Base-by-base conservation (phyloP, 2,888 invertebrate genomes). In the Zygaena filipendulae region DNA sequence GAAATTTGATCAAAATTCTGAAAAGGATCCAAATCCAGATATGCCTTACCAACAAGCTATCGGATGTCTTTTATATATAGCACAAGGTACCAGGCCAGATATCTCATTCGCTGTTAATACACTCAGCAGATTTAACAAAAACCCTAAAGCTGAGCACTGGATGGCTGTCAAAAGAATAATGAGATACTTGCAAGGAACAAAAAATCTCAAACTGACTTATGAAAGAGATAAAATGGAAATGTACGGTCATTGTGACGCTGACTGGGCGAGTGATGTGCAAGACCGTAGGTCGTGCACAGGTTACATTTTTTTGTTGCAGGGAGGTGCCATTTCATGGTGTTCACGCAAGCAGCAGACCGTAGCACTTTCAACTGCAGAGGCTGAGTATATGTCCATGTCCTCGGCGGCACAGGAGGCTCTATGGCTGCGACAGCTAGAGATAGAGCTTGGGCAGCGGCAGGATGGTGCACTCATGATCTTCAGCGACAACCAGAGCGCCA, bases 261-360 rank as follows among this genome's bases (percentile, higher is more conserved):
- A 42, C 21, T 43, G 41, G 43, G 41, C 41, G 1, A 32, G 32
- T 9, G 32, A 33, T 12, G 5, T 20, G 6, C 3, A 6, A 18
- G 36, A 35, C 7, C 23, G 41, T 2, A 42, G 22, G 25, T 43
- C 43, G 13, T 42, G 39, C 35, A 44, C 43, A 2, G 45, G 43
- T 10, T 42, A 42, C 13, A 18, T 41, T 9, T 43, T 43, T 36
- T 5, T 41, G 24, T 39, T 40, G 9, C 40, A 45, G 29, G 16
- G 34, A 20, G 45, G 34, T 30, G 39, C 40, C 8, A 32, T 45
- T 1, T 38, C 38, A 1, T 49, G 45, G 47, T 3, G 30, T 0
- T 45, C 47, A 4, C 28, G 23, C 1, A 49, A 40, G 26, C 47
- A 47, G 16, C 44, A 42, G 27, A 45, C 45, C 4, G 40, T 49